These are phyloP conservation scores for Adoxophyes honmai DNA, from an alignment of 1,140 invertebrate species.

Conservation along the genomic window DNA sequence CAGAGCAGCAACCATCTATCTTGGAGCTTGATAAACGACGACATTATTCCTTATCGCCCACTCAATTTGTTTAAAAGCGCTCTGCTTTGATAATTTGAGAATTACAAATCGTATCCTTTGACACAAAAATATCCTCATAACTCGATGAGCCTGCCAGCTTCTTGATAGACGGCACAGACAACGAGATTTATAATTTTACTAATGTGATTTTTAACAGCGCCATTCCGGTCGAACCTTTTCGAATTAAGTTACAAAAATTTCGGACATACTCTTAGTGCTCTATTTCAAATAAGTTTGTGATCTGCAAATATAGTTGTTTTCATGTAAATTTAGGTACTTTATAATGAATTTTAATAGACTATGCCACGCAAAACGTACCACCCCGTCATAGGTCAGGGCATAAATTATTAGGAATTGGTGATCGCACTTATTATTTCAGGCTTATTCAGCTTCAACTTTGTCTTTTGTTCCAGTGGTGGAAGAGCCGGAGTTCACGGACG, in stretches of 20 bases:
- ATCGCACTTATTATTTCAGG: no score
- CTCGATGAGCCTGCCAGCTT: slow-evolving; percentile 46
- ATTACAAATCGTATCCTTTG: slow-evolving; percentile 74
- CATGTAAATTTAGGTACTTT: no score
- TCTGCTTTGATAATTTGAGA: slow-evolving; percentile 76
- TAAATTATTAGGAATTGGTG: no score
- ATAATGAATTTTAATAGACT: no score
- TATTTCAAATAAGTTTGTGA: no score
- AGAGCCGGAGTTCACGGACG: slow-evolving; percentile 84
- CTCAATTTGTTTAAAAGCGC: slow-evolving; percentile 77
- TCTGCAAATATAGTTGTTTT: no score
- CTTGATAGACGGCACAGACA: slow-evolving; percentile 46
- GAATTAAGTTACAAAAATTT: no score
- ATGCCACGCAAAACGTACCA: no score
- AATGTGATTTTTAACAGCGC: slow-evolving; percentile 32
- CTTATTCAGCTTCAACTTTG: neutral
- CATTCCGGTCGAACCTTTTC: no score
- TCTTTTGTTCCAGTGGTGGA: slow-evolving; percentile 80
- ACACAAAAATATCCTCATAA: slow-evolving; percentile 69
- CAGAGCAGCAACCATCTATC: slow-evolving; percentile 71
- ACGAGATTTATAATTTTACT: slow-evolving; percentile 42
- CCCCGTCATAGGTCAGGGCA: no score
- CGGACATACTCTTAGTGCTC: no score
- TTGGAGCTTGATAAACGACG: slow-evolving; percentile 73
- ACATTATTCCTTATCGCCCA: slow-evolving; percentile 77